phyloP scores from a whole-genome alignment of 2,797 vertebrate genomes.

The Champsocephalus gunnari region DNA sequence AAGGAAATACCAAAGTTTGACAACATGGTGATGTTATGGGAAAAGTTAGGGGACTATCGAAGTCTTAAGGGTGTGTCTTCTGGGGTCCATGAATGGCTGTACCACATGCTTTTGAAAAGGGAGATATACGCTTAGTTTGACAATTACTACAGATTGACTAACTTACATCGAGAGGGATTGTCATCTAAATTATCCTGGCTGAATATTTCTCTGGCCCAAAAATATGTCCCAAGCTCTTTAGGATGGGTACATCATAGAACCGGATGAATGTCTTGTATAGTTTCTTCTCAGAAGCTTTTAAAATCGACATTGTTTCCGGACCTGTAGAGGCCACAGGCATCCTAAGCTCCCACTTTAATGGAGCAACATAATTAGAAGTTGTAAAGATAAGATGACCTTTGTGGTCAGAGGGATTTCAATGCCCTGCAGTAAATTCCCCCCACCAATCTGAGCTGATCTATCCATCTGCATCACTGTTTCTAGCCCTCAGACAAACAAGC shows the following conservation, averaged over 20 bases:
- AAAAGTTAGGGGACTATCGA: no score
- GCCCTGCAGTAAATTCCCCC: slow-evolving; percentile 31
- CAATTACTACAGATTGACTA: neutral
- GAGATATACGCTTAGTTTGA: neutral
- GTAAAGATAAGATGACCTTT: slow-evolving; percentile 47
- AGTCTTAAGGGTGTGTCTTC: no score
- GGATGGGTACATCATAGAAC: no score
- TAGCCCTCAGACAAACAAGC: slow-evolving; percentile 24
- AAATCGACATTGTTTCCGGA: slow-evolving; percentile 11
- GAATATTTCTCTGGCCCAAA: slow-evolving; percentile 7
- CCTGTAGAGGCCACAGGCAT: slow-evolving; percentile 26
- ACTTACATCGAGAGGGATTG: neutral
- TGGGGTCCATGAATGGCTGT: no score
- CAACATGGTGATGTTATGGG: no score
- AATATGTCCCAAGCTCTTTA: neutral
- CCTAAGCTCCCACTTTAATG: slow-evolving; percentile 28
- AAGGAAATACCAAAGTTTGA: neutral
- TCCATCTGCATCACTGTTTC: slow-evolving; percentile 10
- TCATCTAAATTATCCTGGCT: neutral
- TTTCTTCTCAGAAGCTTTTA: neutral
- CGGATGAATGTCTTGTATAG: neutral
- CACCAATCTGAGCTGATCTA: slow-evolving; percentile 1
- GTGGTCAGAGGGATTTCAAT: slow-evolving; percentile 28
- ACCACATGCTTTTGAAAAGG: neutral
- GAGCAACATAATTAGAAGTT: slow-evolving; percentile 29